Evolutionary conservation across 1,140 invertebrate species (phyloP).

Genomic region (Cheumatopsyche charites): DNA sequence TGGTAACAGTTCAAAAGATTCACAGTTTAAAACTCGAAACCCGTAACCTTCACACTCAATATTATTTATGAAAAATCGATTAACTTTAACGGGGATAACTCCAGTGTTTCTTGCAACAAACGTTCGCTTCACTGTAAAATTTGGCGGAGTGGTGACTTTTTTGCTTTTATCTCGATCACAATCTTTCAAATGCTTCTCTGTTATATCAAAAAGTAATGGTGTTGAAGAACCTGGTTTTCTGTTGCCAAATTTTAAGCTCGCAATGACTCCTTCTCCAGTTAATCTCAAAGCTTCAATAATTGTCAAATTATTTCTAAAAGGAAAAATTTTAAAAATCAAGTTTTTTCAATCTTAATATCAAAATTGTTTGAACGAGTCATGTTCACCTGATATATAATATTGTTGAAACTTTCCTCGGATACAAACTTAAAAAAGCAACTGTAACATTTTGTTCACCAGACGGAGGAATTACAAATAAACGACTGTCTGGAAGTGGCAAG

Average conservation of each 20-base stretch:
- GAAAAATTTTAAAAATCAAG: not conserved
- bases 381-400: slow-evolving; percentile 46
- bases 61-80: slow-evolving; percentile 77
- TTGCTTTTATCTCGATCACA: slow-evolving; percentile 71
- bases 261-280: slow-evolving; percentile 80
- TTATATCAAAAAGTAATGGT: slow-evolving; percentile 83
- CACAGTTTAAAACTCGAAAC: slow-evolving; percentile 85
- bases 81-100: slow-evolving; percentile 77
- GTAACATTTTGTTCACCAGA: slow-evolving; percentile 49
- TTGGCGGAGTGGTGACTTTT: slow-evolving; percentile 58
- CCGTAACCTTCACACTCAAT: slow-evolving; percentile 84
- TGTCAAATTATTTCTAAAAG: slow-evolving; percentile 89
- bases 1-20: slow-evolving; percentile 78
- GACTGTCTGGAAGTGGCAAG: slow-evolving; percentile 46
- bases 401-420: slow-evolving; percentile 37
- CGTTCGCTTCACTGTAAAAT: slow-evolving; percentile 80
- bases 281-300: slow-evolving; percentile 85
- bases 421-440: slow-evolving; percentile 45
- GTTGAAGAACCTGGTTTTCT: slow-evolving; percentile 76
- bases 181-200: slow-evolving; percentile 81
- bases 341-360: not conserved
- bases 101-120: slow-evolving; percentile 91
- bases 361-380: not conserved
- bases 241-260: slow-evolving; percentile 91
- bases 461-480: slow-evolving; percentile 50